These are phyloP conservation scores for Bos javanicus DNA, from an alignment of 2,113 vertebrate species.

Conservation along the genomic window DNA sequence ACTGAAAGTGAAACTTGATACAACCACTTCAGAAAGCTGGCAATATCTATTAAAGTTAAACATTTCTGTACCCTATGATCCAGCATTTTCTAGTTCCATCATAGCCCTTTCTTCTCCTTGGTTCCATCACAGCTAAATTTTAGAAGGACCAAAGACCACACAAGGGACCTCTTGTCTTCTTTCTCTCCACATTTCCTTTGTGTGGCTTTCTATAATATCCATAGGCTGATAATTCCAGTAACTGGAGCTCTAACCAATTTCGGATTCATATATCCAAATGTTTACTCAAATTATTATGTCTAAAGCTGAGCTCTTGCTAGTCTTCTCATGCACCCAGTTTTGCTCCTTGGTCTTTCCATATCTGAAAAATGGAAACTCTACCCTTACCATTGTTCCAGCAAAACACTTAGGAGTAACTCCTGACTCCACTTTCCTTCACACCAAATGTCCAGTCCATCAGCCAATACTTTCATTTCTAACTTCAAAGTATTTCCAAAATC, in stretches of 20 bases:
- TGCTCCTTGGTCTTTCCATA: not conserved
- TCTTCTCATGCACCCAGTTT: not conserved
- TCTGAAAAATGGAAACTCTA: not conserved
- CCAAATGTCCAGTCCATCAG: not conserved
- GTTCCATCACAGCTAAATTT: not conserved
- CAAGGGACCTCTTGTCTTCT: not conserved
- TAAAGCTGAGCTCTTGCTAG: not conserved
- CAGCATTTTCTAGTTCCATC: not conserved
- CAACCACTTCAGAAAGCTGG: not conserved
- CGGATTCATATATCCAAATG: not conserved
- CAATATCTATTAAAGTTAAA: not conserved
- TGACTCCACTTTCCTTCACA: not conserved
- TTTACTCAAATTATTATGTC: not conserved
- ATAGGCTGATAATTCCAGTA: not conserved
- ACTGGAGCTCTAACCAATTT: not conserved
- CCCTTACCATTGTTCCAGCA: not conserved
- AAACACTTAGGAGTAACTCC: not conserved
- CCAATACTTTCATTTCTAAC: not conserved
- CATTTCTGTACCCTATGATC: not conserved
- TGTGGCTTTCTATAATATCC: not conserved
- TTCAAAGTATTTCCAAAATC: not conserved
- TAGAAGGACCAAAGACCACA: not conserved
- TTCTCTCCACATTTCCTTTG: not conserved
- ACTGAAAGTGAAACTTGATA: not conserved
- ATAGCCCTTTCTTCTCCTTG: not conserved